Evolutionary conservation across 1,140 invertebrate genomes (phyloP).

Genomic region (Trachelipus rathkii): DNA sequence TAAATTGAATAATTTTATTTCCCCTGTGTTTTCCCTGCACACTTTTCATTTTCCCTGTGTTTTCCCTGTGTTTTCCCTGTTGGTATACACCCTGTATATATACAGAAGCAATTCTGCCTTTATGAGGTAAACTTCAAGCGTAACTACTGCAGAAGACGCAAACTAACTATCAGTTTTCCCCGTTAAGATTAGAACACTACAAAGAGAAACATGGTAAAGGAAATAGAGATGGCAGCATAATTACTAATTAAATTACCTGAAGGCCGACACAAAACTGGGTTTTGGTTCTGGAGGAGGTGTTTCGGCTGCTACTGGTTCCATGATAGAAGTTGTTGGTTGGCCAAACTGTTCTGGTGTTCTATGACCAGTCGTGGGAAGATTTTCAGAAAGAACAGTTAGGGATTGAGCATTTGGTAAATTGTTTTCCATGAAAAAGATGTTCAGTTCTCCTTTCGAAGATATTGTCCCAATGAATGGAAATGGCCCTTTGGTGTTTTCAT

Average conservation of each 20-base stretch:
- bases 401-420: background rate
- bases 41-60: too few relatives aligned
- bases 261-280: background rate
- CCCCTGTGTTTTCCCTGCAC: too few relatives aligned
- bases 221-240: too few relatives aligned
- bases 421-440: background rate
- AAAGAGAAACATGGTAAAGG: too few relatives aligned
- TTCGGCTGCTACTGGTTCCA: background rate
- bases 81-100: too few relatives aligned
- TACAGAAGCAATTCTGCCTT: too few relatives aligned
- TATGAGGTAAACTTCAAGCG: too few relatives aligned
- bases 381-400: background rate
- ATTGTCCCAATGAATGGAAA: background rate
- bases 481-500: background rate
- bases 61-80: too few relatives aligned
- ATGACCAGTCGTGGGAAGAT: background rate
- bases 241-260: background rate
- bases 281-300: background rate
- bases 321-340: background rate
- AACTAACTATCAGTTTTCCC: too few relatives aligned
- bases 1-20: too few relatives aligned
- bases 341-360: constrained; percentile 4
- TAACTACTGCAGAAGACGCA: too few relatives aligned
- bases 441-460: background rate
- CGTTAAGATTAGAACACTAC: too few relatives aligned